Percentiles rank a stretch among this genome's conserved stretches.
Conservation (phyloP, 2,888 invertebrate species). For the Ommatoiulus sabulosus region DNA sequence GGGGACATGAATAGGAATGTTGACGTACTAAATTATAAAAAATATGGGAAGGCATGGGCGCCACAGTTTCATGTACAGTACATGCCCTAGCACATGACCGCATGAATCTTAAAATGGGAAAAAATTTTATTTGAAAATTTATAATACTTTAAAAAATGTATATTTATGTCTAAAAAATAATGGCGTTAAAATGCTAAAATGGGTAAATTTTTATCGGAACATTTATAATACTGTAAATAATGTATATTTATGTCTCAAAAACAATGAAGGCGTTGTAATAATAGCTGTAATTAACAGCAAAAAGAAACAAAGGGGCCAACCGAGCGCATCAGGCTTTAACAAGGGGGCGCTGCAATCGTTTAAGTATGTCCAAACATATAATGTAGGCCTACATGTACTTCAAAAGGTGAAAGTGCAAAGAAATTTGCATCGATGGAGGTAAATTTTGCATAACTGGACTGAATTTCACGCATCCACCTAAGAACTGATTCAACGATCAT, state of each 20-base stretch:
- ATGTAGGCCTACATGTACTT: no score
- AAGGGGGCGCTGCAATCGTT: not conserved
- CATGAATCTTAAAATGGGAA: not conserved
- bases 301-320: not conserved
- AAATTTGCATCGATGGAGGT: no score
- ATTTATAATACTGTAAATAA: not conserved
- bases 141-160: not conserved
- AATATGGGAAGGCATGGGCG: not conserved
- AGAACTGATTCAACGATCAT: no score
- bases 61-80: not conserved
- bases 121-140: not conserved
- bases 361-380: no score
- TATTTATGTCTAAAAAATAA: not conserved
- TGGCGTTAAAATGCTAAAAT: not conserved
- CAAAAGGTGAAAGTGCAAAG: no score
- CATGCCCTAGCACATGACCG: not conserved
- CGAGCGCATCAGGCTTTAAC: not conserved
- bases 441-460: no score
- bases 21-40: not conserved
- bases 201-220: not conserved
- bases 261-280: not conserved
- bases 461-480: no score
- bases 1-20: not conserved
- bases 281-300: not conserved
- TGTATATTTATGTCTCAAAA: not conserved